Conservation (phyloP, 2,797 vertebrate genomes). For the Rhyacichthys aspro region DNA sequence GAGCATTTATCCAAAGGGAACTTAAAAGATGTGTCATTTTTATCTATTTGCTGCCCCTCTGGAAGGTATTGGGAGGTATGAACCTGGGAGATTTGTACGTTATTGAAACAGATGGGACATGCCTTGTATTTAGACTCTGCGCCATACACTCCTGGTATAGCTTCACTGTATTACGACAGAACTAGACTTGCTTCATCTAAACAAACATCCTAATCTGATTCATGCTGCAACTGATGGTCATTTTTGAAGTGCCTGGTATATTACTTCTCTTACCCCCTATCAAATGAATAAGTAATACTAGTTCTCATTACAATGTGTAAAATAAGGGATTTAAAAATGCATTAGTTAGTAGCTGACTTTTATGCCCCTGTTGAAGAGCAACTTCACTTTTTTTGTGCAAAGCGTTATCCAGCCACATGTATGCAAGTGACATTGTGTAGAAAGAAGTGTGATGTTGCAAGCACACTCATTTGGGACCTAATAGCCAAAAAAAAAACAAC, state of each 20-base stretch:
- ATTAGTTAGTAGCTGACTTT: slow-evolving; percentile 14
- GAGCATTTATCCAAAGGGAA: slow-evolving; percentile 72
- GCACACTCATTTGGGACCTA: slow-evolving; percentile 50
- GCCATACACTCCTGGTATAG: slow-evolving; percentile 20
- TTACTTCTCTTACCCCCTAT: no score
- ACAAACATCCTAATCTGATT: slow-evolving; percentile 1
- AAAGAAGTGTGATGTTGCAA: slow-evolving; percentile 28
- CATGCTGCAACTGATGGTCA: neutral
- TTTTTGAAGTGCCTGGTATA: neutral
- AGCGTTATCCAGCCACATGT: slow-evolving; percentile 34
- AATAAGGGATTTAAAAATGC: neutral
- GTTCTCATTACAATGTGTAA: neutral
- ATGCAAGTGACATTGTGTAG: slow-evolving; percentile 18
- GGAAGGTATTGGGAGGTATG: slow-evolving; percentile 41
- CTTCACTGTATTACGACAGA: slow-evolving; percentile 11
- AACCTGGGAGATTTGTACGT: slow-evolving; percentile 44
- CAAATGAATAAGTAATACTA: no score
- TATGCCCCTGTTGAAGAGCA: slow-evolving; percentile 36
- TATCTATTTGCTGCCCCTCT: slow-evolving; percentile 70
- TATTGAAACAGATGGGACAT: slow-evolving; percentile 68
- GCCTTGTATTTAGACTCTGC: slow-evolving; percentile 41
- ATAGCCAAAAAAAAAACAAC: no score
- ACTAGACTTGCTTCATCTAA: slow-evolving; percentile 2
- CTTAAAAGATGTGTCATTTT: slow-evolving; percentile 69
- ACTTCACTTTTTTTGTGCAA: slow-evolving; percentile 21